Evolutionary conservation across 2,797 vertebrate genomes (phyloP).

Genomic region (Hirundo rustica): DNA sequence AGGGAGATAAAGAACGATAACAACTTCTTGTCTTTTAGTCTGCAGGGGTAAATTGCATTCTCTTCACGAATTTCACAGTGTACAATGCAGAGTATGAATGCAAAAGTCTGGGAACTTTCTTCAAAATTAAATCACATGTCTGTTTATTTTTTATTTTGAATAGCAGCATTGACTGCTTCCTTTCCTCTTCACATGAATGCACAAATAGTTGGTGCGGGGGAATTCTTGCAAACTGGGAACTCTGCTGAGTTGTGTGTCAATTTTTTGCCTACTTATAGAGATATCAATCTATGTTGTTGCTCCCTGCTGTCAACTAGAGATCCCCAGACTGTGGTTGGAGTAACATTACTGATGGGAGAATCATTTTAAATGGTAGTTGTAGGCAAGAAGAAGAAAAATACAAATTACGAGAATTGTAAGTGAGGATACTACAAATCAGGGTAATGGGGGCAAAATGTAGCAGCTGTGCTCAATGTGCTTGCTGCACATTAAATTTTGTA

Average conservation of each 20-base stretch:
- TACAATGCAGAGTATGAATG: not conserved
- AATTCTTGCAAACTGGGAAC: slow-evolving; percentile 6
- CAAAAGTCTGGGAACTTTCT: slow-evolving; percentile 44
- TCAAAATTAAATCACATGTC: slow-evolving; percentile 38
- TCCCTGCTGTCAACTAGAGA: not conserved
- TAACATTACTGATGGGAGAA: not conserved
- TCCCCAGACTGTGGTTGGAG: not conserved
- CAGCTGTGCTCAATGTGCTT: not conserved
- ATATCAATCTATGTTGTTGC: not conserved
- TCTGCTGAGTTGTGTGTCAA: not conserved
- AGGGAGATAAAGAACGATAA: not conserved
- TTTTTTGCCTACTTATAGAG: not conserved
- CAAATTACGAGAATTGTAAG: not conserved
- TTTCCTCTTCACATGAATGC: slow-evolving; percentile 7
- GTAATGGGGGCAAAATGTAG: accelerated
- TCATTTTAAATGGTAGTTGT: not conserved
- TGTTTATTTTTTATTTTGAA: slow-evolving; percentile 33
- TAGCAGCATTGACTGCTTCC: slow-evolving; percentile 38
- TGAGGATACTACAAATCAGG: not conserved
- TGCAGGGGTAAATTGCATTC: not conserved
- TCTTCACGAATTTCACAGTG: not conserved
- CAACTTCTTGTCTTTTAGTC: not conserved
- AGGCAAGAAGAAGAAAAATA: not conserved
- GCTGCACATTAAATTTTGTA: not conserved
- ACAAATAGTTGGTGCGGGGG: not conserved